Evolutionary conservation across 2,888 invertebrate species (phyloP), one percentile per base, ranked within the genome.

Genomic region (Pharmacophagus antenor): DNA sequence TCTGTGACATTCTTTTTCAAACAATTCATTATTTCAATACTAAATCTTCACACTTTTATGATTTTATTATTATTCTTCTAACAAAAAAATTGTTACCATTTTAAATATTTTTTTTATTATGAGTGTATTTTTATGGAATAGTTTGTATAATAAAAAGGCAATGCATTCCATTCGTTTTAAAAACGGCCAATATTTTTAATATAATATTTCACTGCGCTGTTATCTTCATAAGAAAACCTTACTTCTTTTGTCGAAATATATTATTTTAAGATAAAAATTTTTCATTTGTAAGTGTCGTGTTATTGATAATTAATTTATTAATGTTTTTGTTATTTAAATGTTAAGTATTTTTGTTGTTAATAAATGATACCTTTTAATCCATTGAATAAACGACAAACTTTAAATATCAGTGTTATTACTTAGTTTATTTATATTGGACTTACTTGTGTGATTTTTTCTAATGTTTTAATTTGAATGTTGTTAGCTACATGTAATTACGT

Each of bases 291-390:
- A 44, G 47, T 57, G 51, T 61, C 51, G 21, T 51, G 31, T 48
- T 61, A 56, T 57, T 61, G 53, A 56, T 56, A 52, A 48, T 61
- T 56, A 44, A 61, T 61, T 61, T 52, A 56, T 56, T 56, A 44
- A 46, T 31, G 23, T 44, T 56, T 31, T 60, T 61, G 60, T 60
- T 60, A 56, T 56, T 60, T 55, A 31, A 46, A 55, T 25, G 23
- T 23, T 48, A 41, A 2, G 25, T 21, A 15, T 52, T 51, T 31
- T 17, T 10, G 44, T 37, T 56, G 20, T 46, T 42, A 42, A 6
- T 20, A 53, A 21, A 31, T 61, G 20, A 60, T 42, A 44, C 2
- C 17, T 44, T 44, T 8, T 44, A 42, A 5, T 44, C 42, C 18
- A 7, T 7, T 8, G 10, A 44, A 18, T 44, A 44, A 44, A 20